Conservation (phyloP, 2,797 vertebrate genomes). For the Sebastes minor region DNA sequence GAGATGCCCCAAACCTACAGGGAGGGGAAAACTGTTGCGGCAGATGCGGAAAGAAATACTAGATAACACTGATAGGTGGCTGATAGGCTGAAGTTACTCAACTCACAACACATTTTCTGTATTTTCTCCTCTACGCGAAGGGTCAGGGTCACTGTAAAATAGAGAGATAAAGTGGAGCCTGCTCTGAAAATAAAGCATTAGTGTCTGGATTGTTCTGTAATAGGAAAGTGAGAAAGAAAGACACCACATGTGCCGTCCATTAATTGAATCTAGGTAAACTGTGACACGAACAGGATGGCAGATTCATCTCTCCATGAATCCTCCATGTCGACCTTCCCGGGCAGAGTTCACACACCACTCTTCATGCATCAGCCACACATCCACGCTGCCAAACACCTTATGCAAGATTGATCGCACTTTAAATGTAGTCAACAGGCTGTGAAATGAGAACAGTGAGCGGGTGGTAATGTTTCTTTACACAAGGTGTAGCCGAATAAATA, state of each 20-base stretch:
- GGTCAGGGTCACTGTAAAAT: constrained; percentile 1
- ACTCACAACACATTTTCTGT: not conserved
- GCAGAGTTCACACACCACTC: constrained; percentile 41
- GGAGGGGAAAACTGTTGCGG: not conserved
- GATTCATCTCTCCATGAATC: constrained; percentile 37
- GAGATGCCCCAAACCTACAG: not conserved
- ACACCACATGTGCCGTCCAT: constrained; percentile 5
- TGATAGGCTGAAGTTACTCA: not conserved
- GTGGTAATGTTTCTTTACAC: constrained; percentile 56
- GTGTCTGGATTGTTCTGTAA: not conserved
- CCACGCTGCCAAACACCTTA: constrained; percentile 46
- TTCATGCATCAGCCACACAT: constrained; percentile 34
- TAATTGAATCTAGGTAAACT: constrained; percentile 29
- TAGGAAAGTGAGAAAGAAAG: not conserved
- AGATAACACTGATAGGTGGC: not conserved
- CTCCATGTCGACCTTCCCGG: constrained; percentile 29
- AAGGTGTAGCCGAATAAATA: constrained; percentile 45
- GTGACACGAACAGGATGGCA: constrained; percentile 3
- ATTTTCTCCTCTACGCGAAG: constrained; percentile 9
- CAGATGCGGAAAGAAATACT: not conserved
- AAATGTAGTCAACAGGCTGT: constrained; percentile 66
- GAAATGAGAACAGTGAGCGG: constrained; percentile 59
- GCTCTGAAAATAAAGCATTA: constrained; percentile 13
- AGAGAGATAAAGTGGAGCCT: not conserved
- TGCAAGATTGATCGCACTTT: constrained; percentile 72